These are phyloP conservation scores for Clepsis dumicolana DNA, from an alignment of 2,888 invertebrate genomes.

Conservation along the genomic window DNA sequence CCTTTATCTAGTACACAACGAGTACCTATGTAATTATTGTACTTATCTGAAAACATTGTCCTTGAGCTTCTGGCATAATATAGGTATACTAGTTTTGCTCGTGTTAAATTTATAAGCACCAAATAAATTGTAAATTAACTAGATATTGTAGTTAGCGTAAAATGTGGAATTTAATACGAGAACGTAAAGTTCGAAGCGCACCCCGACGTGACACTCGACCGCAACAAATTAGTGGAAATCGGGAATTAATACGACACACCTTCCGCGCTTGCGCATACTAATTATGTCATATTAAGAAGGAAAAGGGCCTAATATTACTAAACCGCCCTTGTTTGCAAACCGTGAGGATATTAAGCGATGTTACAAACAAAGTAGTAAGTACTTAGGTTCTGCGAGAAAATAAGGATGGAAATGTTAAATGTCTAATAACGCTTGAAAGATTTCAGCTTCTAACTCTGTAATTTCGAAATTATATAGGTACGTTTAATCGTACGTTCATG, in stretches of 20 bases:
- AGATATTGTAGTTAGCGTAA: not conserved
- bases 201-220: slow-evolving; percentile 28
- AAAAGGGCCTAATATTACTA: slow-evolving; percentile 29
- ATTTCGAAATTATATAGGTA: too few species aligned
- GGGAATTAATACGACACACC: slow-evolving; percentile 42
- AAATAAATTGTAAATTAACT: not conserved
- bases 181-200: slow-evolving; percentile 7
- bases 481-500: too few species aligned
- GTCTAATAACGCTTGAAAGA: not conserved
- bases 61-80: not conserved
- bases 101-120: not conserved
- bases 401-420: not conserved
- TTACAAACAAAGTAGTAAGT: slow-evolving; percentile 2
- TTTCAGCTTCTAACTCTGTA: not conserved
- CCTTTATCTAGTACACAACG: too few species aligned
- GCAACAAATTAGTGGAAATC: slow-evolving; percentile 41
- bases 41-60: too few species aligned
- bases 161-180: slow-evolving; percentile 8
- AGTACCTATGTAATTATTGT: too few species aligned
- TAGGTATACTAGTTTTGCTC: not conserved
- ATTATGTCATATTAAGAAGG: slow-evolving; percentile 41
- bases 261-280: slow-evolving; percentile 23
- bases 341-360: slow-evolving; percentile 9
- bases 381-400: not conserved
- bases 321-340: slow-evolving; percentile 30